Evolutionary conservation across 2,888 invertebrate genomes (phyloP).

Genomic region (Polydrusus pterygomalis): DNA sequence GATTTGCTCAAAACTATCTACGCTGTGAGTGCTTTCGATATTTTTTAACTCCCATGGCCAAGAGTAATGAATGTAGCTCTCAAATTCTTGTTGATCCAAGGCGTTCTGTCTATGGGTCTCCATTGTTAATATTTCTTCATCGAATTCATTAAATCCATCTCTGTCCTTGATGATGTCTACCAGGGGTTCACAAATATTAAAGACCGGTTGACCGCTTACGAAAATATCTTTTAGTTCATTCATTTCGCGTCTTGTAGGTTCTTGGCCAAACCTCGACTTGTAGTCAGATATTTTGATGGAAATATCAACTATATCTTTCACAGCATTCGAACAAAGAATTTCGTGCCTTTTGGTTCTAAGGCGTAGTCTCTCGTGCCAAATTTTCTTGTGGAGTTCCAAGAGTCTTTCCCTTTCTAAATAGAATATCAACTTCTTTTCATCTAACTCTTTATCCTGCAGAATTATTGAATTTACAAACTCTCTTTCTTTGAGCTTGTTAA

Average conservation of each 20-base stretch:
- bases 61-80: conserved; percentile 74
- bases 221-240: conserved; percentile 77
- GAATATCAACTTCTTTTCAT: conserved; percentile 63
- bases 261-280: conserved; percentile 68
- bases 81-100: conserved; percentile 75
- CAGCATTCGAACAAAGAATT: conserved; percentile 74
- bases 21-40: conserved; percentile 63
- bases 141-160: conserved; percentile 62
- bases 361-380: conserved; percentile 75
- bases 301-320: conserved; percentile 76
- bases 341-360: conserved; percentile 73
- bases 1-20: conserved; percentile 58
- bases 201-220: conserved; percentile 75
- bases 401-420: conserved; percentile 73
- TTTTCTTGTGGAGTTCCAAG: conserved; percentile 72
- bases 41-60: conserved; percentile 75
- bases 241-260: conserved; percentile 72
- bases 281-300: conserved; percentile 75
- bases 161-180: conserved; percentile 67
- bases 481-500: conserved; percentile 73
- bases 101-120: conserved; percentile 75
- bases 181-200: conserved; percentile 72
- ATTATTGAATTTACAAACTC: conserved; percentile 69
- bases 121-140: conserved; percentile 72
- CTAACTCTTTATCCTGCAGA: conserved; percentile 56